A percentile compares a stretch with the other conserved stretches of the same genome.
Evolutionary conservation across 2,888 invertebrate species (phyloP).

Genomic region (Callyntrura guangdongensis): DNA sequence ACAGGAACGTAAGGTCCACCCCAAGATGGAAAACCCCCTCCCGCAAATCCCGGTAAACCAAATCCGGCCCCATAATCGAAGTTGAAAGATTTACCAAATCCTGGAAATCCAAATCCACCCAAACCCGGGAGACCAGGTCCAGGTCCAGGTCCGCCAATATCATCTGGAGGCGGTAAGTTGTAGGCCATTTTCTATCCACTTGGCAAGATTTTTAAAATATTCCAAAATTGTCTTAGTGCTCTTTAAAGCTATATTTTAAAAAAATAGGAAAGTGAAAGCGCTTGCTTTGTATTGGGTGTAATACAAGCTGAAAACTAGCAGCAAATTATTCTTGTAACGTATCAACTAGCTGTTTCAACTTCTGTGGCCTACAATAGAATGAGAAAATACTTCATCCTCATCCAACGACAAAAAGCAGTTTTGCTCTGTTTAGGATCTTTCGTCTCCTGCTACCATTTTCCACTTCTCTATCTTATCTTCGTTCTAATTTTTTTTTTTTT

Average conservation of each 20-base stretch:
- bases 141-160: slow-evolving; percentile 49
- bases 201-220: no score
- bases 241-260: not conserved
- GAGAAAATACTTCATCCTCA: no score
- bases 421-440: no score
- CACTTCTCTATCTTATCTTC: no score
- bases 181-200: slow-evolving; percentile 63
- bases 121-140: slow-evolving; percentile 62
- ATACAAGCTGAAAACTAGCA: not conserved
- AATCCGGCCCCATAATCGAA: slow-evolving; percentile 57
- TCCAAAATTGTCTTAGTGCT: not conserved
- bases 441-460: no score
- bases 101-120: slow-evolving; percentile 61
- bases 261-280: not conserved
- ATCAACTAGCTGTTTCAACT: not conserved
- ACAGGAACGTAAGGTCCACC: slow-evolving; percentile 83
- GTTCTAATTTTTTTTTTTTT: no score
- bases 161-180: slow-evolving; percentile 66
- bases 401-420: no score
- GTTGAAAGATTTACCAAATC: slow-evolving; percentile 50
- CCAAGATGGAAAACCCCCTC: slow-evolving; percentile 74
- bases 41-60: slow-evolving; percentile 68
- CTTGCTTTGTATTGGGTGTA: not conserved
- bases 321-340: slow-evolving; percentile 1
- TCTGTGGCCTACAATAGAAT: no score